Conservation (phyloP, 2,797 vertebrate genomes). For the Chlorospingus flavigularis region DNA sequence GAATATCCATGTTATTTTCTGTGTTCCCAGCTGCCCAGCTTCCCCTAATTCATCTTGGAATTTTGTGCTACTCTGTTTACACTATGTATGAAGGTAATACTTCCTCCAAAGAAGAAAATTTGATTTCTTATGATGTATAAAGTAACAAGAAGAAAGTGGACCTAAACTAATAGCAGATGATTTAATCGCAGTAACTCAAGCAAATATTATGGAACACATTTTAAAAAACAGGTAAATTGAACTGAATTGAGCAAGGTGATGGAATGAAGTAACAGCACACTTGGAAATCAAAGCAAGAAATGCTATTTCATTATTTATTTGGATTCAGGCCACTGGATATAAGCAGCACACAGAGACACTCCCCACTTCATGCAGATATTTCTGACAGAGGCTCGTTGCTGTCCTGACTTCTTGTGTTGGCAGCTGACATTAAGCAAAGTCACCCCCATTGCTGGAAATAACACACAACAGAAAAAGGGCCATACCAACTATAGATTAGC, state of each 20-base stretch:
- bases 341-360: neutral
- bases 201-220: neutral
- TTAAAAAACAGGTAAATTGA: neutral
- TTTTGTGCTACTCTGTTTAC: neutral
- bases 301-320: neutral
- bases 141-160: neutral
- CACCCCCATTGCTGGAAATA: neutral
- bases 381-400: neutral
- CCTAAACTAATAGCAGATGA: neutral
- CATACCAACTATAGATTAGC: rapidly evolving
- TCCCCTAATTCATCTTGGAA: neutral
- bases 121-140: neutral
- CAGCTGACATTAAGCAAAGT: neutral
- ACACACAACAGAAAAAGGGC: neutral
- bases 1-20: neutral
- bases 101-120: neutral
- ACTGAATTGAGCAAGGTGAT: neutral
- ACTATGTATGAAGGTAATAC: neutral
- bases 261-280: neutral
- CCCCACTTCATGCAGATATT: neutral
- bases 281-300: constrained; percentile 26
- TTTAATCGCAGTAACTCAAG: neutral
- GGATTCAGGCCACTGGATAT: neutral
- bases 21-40: neutral
- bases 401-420: neutral